Evolutionary conservation across 1,140 invertebrate genomes (phyloP), one percentile per base, ranked within the genome.

Genomic region (Riptortus pedestris): DNA sequence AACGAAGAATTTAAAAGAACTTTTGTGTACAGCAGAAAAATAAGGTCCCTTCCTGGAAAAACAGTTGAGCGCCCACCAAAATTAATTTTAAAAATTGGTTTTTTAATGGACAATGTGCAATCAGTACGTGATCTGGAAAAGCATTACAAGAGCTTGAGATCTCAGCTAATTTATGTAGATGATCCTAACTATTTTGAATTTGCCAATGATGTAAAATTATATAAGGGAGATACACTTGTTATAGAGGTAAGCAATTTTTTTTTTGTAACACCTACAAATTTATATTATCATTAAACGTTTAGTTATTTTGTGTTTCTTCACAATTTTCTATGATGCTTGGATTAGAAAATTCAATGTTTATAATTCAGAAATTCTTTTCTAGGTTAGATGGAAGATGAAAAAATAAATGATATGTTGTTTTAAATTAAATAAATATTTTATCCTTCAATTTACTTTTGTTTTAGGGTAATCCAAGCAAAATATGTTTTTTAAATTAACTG

Each of bases 101-200:
- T 98, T 75, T 80, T 91, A 4, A 98, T 98, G 95, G 96, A 98
- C 71, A 89, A 91, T 74, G 95, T 98, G 0, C 81, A 88, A 70
- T 82, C 84, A 2, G 91, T 97, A 33, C 79, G 84, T 64, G 90
- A 97, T 74, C 78, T 97, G 52, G 87, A 91, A 65, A 90, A 92
- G 74, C 85, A 91, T 73, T 90, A 90, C 71, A 85, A 87, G 65
- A 85, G 82, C 67, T 77, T 93, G 5, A 77, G 85, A 24, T 86
- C 85, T 59, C 85, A 86, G 33, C 79, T 98, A 70, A 77, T 88
- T 0, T 97, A 96, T 75, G 88, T 92, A 16, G 85, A 91, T 61
- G 94, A 99, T 80, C 96, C 96, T 0, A 85, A 86, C 68, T 92
- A 96, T 72, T 86, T 86, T 69, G 82, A 88, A 61, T 97, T 97